Base-by-base conservation (phyloP, 2,113 vertebrate species). In the Pterocles burchelli region DNA sequence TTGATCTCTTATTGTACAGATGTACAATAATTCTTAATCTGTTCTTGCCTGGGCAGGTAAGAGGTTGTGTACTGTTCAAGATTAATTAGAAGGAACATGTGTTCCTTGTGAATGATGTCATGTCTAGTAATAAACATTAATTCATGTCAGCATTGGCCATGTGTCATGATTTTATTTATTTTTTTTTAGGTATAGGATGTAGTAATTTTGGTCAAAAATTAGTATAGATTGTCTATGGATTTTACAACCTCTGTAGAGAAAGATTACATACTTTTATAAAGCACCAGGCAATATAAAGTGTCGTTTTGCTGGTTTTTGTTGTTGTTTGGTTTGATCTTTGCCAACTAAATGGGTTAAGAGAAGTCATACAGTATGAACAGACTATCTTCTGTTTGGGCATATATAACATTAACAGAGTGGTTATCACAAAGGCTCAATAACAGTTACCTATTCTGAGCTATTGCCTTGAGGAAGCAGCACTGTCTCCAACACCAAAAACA, bases 21-120 rank as follows among this genome's bases (percentile, higher is more conserved):
- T 31, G 54, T 41, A 61, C 72, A 86, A 26, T 71, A 78, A 85
- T 74, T 91, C 55, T 68, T 85, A 88, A 83, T 80, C 85, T 73
- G 12, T 38, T 93, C 93, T 81, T 95, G 94, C 67, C 91, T 74
- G 46, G 79, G 57, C 94, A 95, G 67, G 93, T 92, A 86, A 68
- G 55, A 77, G 46, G 31, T 38, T 54, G 45, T 72, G 46, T 36
- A 78, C 43, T n/a, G 38, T 13, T 90, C n/a, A 73, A 78, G 41
- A 89, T 70, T 73, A 95, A 76, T 94, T 79, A 91, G 63, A 79
- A 86, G 26, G 41, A 95, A 87, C 89, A 90, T 8, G 0, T 95
- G 94, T 82, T 96, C 54, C 82, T 92, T 51, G 9, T 68, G 92
- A 82, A 49, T 36, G 9, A 71, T 93, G 70, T 66, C 62, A 85